Evolutionary conservation across 2,113 vertebrate genomes (phyloP).

Genomic region (Motacilla tschutschensis): DNA sequence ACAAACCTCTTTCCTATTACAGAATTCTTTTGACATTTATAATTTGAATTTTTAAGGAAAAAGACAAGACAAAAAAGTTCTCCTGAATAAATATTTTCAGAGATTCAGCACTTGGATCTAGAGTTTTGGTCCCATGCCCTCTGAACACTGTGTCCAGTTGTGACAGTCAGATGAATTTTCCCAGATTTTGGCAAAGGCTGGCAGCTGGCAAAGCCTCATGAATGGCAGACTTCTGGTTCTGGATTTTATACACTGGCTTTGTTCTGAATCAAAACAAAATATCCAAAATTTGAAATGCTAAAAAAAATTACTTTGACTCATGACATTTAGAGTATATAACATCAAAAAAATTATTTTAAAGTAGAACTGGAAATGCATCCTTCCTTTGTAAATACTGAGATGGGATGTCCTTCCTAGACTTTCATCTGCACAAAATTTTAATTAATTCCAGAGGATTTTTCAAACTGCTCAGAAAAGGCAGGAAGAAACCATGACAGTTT

Average conservation of each 20-base stretch:
- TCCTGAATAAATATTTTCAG: not conserved
- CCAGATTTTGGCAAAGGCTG: not conserved
- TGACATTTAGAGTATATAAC: not conserved
- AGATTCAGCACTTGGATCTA: not conserved
- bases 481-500: not conserved
- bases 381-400: not conserved
- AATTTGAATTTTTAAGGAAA: not conserved
- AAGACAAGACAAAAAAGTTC: not conserved
- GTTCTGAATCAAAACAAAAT: constrained; percentile 13
- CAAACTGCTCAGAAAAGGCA: not conserved
- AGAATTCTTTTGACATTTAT: not conserved
- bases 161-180: constrained; percentile 8
- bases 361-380: not conserved
- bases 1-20: not conserved
- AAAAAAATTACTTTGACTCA: not conserved
- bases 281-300: not conserved
- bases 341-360: not conserved
- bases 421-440: not conserved
- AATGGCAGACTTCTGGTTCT: not conserved
- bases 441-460: not conserved
- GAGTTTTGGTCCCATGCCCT: not conserved
- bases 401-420: not conserved
- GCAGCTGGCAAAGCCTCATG: not conserved
- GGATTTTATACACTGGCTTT: not conserved
- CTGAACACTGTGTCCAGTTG: not conserved